Percentiles rank a stretch among this genome's conserved stretches.
phyloP scores from a whole-genome alignment of 2,888 invertebrate genomes.

The Caenorhabditis virilis region DNA sequence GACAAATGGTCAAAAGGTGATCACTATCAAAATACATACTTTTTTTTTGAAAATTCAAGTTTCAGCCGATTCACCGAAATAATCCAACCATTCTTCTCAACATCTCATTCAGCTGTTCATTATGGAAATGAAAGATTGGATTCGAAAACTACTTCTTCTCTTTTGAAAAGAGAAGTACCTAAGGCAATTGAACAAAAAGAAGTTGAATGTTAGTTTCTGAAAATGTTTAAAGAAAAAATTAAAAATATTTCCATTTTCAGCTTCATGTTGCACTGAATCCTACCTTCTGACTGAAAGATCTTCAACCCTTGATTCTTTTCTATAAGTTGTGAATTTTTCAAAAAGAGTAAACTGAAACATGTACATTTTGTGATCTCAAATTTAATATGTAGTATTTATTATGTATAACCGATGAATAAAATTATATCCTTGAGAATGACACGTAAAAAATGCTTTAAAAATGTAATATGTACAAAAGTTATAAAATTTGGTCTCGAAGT shows the following conservation, averaged over 20 bases:
- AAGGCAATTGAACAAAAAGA: background rate
- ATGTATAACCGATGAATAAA: too few relatives aligned
- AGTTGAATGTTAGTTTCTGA: conserved; percentile 2
- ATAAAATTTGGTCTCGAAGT: conserved; percentile 48
- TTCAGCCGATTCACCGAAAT: background rate
- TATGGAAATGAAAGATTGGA: background rate
- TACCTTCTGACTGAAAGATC: conserved; percentile 31
- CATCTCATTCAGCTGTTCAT: background rate
- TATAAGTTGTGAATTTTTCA: background rate
- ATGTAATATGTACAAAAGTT: background rate
- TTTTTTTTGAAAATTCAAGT: too few relatives aligned
- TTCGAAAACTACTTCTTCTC: background rate
- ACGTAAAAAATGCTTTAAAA: too few relatives aligned
- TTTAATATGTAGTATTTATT: too few relatives aligned
- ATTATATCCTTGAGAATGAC: too few relatives aligned
- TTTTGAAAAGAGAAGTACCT: background rate
- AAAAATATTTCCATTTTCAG: conserved; percentile 10
- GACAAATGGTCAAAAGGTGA: conserved; percentile 58
- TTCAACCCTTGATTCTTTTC: conserved; percentile 20
- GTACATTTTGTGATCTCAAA: too few relatives aligned
- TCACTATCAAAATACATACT: too few relatives aligned
- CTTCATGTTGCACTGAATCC: conserved; percentile 30
- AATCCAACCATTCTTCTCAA: background rate
- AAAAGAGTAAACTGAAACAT: conserved; percentile 1
- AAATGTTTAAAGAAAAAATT: too few relatives aligned